Evolutionary conservation across 2,797 vertebrate species (phyloP).

Genomic region (Clamator glandarius): DNA sequence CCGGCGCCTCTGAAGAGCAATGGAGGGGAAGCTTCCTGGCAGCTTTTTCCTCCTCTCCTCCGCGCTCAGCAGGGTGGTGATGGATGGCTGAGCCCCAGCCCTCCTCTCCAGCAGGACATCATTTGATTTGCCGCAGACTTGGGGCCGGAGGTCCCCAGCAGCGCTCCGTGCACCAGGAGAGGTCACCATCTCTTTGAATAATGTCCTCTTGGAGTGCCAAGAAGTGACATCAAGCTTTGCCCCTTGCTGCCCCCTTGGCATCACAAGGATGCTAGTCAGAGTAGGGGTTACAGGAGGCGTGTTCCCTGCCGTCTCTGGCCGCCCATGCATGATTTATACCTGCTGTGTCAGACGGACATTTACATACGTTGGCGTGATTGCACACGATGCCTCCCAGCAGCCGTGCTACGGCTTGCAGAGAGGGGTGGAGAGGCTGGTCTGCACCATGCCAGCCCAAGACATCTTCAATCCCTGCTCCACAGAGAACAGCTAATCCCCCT

Average conservation of each 20-base stretch:
- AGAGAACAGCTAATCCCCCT: background rate
- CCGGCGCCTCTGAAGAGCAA: background rate
- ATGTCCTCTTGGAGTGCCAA: constrained; percentile 4
- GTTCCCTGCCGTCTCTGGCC: background rate
- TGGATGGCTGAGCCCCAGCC: constrained; percentile 12
- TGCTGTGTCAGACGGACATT: background rate
- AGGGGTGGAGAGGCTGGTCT: background rate
- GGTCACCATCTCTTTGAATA: constrained; percentile 49
- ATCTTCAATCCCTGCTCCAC: background rate
- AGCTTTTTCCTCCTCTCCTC: constrained; percentile 4
- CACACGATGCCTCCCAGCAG: background rate
- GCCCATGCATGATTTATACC: constrained; percentile 40
- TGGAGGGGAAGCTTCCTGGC: background rate
- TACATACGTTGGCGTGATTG: background rate
- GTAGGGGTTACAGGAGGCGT: background rate
- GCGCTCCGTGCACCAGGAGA: background rate
- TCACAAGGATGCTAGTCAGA: background rate
- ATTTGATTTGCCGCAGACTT: constrained; percentile 23
- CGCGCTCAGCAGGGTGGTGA: background rate
- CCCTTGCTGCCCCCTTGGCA: constrained; percentile 12
- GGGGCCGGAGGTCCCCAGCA: constrained; percentile 29
- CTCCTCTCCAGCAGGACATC: constrained; percentile 13
- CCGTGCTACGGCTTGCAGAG: accelerated
- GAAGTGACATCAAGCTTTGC: constrained; percentile 57
- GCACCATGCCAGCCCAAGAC: background rate